Conservation (phyloP, 2,888 invertebrate genomes). For the Habroteleia sp. region DNA sequence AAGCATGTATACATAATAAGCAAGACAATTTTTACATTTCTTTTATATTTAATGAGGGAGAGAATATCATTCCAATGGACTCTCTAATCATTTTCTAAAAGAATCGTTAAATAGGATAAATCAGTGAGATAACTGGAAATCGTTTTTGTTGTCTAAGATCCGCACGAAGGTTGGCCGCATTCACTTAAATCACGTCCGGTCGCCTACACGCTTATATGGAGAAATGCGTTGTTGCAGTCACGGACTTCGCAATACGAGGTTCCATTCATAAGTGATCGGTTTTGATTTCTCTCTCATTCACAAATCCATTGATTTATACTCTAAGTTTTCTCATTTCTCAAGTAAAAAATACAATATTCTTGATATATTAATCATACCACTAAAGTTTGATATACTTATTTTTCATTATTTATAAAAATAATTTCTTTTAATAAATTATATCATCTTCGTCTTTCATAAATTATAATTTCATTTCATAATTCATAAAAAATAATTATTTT, state of each 20-base stretch:
- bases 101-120: slow-evolving; percentile 19
- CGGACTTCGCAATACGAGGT: slow-evolving; percentile 42
- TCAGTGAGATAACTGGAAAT: slow-evolving; percentile 8
- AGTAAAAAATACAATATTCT: too few relatives aligned
- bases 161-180: slow-evolving; percentile 64
- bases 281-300: slow-evolving; percentile 78
- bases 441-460: too few relatives aligned
- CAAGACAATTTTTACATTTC: too few relatives aligned
- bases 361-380: too few relatives aligned
- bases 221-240: slow-evolving; percentile 49
- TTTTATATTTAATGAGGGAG: too few relatives aligned
- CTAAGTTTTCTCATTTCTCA: not conserved
- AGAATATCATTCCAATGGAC: too few relatives aligned
- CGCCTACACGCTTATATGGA: slow-evolving; percentile 71
- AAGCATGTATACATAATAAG: too few relatives aligned
- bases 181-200: slow-evolving; percentile 75
- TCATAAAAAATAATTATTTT: too few relatives aligned
- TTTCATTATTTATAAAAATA: too few relatives aligned
- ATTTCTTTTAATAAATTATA: too few relatives aligned
- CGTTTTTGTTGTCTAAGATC: slow-evolving; percentile 54
- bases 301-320: slow-evolving; percentile 55
- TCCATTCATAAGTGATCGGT: slow-evolving; percentile 77
- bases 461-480: too few relatives aligned
- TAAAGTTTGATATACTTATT: too few relatives aligned
- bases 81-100: not conserved